Percentiles rank a stretch among this genome's conserved stretches.
Conservation (phyloP, 2,888 invertebrate genomes). For the Dusona sp. region DNA sequence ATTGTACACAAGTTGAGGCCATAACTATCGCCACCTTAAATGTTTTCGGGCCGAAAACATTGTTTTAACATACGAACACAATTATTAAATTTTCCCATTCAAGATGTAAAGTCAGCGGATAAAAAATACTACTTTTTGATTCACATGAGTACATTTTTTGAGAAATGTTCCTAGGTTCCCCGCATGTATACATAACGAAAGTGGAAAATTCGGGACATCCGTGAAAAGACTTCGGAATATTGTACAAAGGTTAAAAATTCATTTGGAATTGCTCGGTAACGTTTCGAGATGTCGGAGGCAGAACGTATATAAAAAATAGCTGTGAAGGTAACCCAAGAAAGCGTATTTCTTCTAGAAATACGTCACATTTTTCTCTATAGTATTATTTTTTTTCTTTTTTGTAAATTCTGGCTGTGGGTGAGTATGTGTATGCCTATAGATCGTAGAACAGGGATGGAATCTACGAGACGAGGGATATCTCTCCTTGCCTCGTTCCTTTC, state of each 20-base stretch:
- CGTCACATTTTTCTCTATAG: conserved; percentile 34
- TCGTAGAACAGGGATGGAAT: conserved; percentile 39
- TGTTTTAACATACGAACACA: not conserved
- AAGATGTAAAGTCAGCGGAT: not conserved
- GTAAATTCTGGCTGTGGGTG: not conserved
- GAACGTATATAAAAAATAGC: conserved; percentile 13
- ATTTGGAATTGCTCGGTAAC: conserved; percentile 47
- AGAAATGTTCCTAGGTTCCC: not conserved
- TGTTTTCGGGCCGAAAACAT: not conserved
- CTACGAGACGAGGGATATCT: conserved; percentile 66
- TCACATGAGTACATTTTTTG: not conserved
- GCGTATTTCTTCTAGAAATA: conserved; percentile 52
- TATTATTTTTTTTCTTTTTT: conserved; percentile 1
- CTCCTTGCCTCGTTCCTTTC: conserved; percentile 53
- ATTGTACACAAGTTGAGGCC: not conserved
- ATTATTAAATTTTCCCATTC: too few species aligned
- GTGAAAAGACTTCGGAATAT: conserved; percentile 19
- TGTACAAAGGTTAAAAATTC: conserved; percentile 48
- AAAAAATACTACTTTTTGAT: not conserved
- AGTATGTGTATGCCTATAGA: conserved; percentile 38
- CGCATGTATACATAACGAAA: not conserved
- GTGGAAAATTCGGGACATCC: not conserved
- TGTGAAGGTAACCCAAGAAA: conserved; percentile 24
- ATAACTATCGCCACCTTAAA: not conserved
- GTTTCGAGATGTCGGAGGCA: conserved; percentile 2